Conservation (phyloP, 1,140 invertebrate species). For the Homarus americanus region DNA sequence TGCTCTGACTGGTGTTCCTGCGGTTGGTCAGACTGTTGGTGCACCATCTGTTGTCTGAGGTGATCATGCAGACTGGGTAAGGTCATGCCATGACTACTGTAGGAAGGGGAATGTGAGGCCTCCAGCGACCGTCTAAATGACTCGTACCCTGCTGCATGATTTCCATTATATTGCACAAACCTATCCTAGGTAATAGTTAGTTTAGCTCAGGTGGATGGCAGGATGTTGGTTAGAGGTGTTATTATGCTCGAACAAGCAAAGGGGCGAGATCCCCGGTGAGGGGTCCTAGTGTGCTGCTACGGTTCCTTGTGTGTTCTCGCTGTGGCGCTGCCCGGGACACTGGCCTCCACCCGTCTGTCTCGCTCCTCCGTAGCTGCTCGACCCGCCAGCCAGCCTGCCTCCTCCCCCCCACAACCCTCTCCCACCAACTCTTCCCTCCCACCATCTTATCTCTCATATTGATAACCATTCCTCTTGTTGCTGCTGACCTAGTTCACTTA, state of each 20-base stretch:
- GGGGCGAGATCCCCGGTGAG: conserved; percentile 34
- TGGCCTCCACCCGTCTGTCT: neutral
- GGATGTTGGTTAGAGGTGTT: neutral
- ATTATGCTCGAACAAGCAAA: conserved; percentile 3
- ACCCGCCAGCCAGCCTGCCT: neutral
- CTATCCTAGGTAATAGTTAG: neutral
- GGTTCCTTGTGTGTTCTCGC: neutral
- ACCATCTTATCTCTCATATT: neutral
- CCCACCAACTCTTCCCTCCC: neutral
- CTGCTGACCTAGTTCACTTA: neutral
- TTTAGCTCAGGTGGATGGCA: neutral
- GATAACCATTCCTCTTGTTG: neutral
- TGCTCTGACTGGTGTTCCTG: neutral
- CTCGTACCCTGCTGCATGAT: conserved; percentile 31
- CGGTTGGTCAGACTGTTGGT: neutral
- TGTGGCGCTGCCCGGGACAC: conserved; percentile 28
- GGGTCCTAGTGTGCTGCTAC: neutral
- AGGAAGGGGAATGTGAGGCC: conserved; percentile 4
- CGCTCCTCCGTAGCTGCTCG: neutral
- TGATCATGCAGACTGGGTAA: conserved; percentile 12
- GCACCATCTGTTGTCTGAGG: conserved; percentile 20
- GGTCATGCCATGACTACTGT: conserved; percentile 10
- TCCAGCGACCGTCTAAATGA: conserved; percentile 29
- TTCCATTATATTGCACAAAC: conserved; percentile 18
- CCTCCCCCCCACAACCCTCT: neutral